Percentiles rank a stretch among this genome's conserved stretches.
phyloP scores from a whole-genome alignment of 2,797 vertebrate species.

The Clarias fuscus region DNA sequence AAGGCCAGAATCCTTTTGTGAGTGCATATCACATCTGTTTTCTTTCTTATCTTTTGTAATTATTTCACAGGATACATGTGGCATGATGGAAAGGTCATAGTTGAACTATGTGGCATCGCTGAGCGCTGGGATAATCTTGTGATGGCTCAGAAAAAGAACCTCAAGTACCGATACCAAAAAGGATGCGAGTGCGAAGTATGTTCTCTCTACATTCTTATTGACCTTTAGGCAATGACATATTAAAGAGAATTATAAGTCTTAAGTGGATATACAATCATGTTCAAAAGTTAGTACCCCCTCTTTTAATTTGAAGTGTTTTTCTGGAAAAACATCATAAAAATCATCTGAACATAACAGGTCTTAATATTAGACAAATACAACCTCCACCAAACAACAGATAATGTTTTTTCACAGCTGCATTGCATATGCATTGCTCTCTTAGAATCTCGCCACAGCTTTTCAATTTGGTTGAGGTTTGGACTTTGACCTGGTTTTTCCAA shows the following conservation, averaged over 20 bases:
- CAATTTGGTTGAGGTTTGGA: too few relatives aligned
- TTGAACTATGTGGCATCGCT: slow-evolving; percentile 87
- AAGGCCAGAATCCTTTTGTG: too few relatives aligned
- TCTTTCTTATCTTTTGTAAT: not conserved
- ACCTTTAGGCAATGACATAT: not conserved
- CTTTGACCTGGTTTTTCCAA: too few relatives aligned
- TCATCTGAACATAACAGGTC: too few relatives aligned
- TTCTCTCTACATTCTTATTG: not conserved
- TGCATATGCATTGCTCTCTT: too few relatives aligned
- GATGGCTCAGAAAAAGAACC: slow-evolving; percentile 85
- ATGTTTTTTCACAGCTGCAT: not conserved
- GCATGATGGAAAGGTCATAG: slow-evolving; percentile 82
- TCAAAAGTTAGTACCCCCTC: too few relatives aligned
- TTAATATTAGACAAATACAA: too few relatives aligned
- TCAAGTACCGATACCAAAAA: slow-evolving; percentile 90
- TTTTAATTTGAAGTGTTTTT: too few relatives aligned
- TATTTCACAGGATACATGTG: slow-evolving; percentile 80
- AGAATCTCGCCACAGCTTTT: too few relatives aligned
- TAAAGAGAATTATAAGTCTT: not conserved
- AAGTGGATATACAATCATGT: not conserved
- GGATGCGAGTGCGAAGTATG: slow-evolving; percentile 93
- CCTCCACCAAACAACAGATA: too few relatives aligned
- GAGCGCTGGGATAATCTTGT: slow-evolving; percentile 89
- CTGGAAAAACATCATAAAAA: too few relatives aligned
- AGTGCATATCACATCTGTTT: too few relatives aligned